Evolutionary conservation across 2,888 invertebrate genomes (phyloP), one percentile per base, ranked within the genome.

Genomic region (Drosophila austrosaltans): DNA sequence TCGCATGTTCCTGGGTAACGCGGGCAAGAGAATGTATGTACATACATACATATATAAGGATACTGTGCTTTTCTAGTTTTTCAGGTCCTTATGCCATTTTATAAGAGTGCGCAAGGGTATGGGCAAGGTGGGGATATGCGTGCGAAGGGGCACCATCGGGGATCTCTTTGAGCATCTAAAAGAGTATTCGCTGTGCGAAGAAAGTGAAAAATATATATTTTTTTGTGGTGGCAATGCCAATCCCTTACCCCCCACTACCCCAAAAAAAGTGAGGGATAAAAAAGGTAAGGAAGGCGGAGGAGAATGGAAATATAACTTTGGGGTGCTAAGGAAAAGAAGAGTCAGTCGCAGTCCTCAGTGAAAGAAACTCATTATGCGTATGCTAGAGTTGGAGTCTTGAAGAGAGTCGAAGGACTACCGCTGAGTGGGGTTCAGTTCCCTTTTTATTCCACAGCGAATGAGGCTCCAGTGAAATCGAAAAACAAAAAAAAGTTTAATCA

Each of bases 61-160:
- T 57, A 39, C 59, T 56, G 53, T 58, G 56, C 42, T 40, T 66
- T 61, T 62, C 59, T 74, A 69, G 58, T 59, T 56, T 36, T 54
- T 56, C 40, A 56, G 65, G 25, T 69, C 54, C 32, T 63, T 65
- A 57, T 56, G 42, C 42, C 30, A 25, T 63, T 30, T 42, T 40
- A 63, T 44, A 42, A 42, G 61, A 61, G 61, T 20, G 22, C 12
- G 44, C 53, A 30, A 53, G 16, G 16, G 25, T 56, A 28, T 63
- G 53, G 66, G 54, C 66, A 28, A 28, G 39, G 22, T 42, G 39
- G 22, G 48, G 3, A 22, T 48, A 25, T 48, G 48, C 22, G 48
- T 48, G 22, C 10, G 48, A 22, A 22, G 48, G 48, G 22, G 20
- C 44, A 48, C 20, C 32, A 22, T 20, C 44, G 8, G 48, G 1